A percentile compares a stretch with the other conserved stretches of the same genome.
Conservation (phyloP, 2,113 vertebrate genomes). For the Sylvia atricapilla region DNA sequence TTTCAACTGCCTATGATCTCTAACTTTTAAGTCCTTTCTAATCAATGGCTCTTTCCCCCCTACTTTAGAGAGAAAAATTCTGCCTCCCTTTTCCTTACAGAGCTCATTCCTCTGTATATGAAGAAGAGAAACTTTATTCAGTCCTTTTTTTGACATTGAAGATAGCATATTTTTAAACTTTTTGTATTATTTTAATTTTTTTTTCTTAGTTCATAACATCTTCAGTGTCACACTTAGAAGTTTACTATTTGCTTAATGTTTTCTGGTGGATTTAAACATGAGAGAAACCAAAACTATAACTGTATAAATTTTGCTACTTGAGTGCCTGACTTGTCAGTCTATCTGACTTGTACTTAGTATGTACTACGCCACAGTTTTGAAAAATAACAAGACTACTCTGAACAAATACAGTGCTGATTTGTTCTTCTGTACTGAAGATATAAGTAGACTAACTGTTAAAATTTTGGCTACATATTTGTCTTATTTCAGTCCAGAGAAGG, state of each 20-base stretch:
- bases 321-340: neutral
- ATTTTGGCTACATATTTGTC: neutral
- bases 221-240: neutral
- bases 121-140: neutral
- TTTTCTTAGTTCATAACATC: neutral
- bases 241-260: neutral
- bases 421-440: neutral
- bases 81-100: neutral
- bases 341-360: neutral
- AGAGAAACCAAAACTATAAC: neutral
- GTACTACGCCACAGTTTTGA: neutral
- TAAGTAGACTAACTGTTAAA: neutral
- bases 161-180: neutral
- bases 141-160: neutral
- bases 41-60: neutral
- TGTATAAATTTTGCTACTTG: neutral
- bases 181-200: neutral
- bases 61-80: neutral
- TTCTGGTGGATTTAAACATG: neutral
- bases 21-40: neutral
- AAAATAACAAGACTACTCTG: neutral
- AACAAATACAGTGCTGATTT: neutral
- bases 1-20: neutral
- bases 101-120: neutral
- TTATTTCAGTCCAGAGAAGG: neutral